Evolutionary conservation across 1,140 invertebrate genomes (phyloP).

Genomic region (Venturia canescens): DNA sequence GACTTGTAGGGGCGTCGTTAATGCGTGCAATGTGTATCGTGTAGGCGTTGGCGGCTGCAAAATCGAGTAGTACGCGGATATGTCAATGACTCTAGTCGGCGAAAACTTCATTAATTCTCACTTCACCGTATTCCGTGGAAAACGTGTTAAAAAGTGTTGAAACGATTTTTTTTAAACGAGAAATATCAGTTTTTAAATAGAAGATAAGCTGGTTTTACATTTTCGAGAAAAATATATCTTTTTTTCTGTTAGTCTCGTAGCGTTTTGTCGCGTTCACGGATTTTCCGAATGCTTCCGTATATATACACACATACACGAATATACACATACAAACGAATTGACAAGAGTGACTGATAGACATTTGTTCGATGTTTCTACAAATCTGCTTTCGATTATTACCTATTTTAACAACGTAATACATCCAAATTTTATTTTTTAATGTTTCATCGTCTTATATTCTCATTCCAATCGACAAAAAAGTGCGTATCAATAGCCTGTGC

Average conservation of each 20-base stretch:
- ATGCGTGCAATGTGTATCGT: slow-evolving; percentile 71
- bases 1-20: slow-evolving; percentile 68
- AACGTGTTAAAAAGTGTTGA: neutral
- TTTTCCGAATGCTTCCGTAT: neutral
- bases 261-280: slow-evolving; percentile 12
- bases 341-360: neutral
- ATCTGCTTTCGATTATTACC: neutral
- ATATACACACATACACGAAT: neutral
- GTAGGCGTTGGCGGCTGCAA: slow-evolving; percentile 71
- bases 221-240: neutral
- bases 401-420: too few relatives aligned
- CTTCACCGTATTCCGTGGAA: neutral
- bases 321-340: neutral
- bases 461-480: too few relatives aligned
- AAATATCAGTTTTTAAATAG: neutral
- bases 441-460: too few relatives aligned
- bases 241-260: neutral
- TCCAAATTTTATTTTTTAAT: too few relatives aligned
- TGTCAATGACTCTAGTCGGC: slow-evolving; percentile 53
- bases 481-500: too few relatives aligned
- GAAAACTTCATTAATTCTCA: slow-evolving; percentile 43
- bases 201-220: neutral
- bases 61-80: slow-evolving; percentile 60
- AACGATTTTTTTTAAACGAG: neutral
- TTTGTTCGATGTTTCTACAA: neutral